Evolutionary conservation across 2,113 vertebrate species (phyloP).

Genomic region (Ammospiza nelsoni): DNA sequence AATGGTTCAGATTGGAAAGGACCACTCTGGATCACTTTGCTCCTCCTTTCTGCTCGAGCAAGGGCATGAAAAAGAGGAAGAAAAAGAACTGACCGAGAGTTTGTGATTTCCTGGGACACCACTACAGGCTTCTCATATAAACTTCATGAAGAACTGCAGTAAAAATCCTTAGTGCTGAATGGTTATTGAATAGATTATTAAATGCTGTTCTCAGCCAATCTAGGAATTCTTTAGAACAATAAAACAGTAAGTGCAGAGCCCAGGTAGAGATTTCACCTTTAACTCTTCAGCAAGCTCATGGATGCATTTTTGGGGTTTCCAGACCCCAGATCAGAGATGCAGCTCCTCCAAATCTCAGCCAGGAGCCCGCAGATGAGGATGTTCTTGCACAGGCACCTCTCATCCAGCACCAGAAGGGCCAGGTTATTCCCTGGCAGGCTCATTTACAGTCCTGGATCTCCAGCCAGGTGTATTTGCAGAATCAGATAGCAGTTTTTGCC

Average conservation of each 20-base stretch:
- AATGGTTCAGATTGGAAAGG: background rate
- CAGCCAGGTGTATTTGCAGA: background rate
- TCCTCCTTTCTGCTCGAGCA: background rate
- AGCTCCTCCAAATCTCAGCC: background rate
- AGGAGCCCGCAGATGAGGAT: accelerated
- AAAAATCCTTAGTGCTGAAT: background rate
- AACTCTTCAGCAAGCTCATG: background rate
- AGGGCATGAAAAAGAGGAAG: background rate
- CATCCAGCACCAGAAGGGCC: background rate
- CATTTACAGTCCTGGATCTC: background rate
- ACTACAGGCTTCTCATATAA: accelerated
- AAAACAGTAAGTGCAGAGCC: accelerated
- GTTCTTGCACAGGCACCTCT: background rate
- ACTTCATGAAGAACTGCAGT: background rate
- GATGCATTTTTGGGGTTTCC: background rate
- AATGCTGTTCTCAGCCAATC: background rate
- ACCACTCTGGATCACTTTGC: background rate
- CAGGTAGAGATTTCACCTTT: background rate
- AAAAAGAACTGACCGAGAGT: accelerated
- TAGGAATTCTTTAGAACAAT: background rate
- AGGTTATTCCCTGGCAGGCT: background rate
- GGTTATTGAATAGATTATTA: background rate
- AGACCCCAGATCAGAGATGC: background rate
- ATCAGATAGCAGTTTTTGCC: background rate
- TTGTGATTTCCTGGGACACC: background rate